phyloP scores from a whole-genome alignment of 37 sponge, comb jelly and placozoan genomes.

The Hormiphora californensis region DNA sequence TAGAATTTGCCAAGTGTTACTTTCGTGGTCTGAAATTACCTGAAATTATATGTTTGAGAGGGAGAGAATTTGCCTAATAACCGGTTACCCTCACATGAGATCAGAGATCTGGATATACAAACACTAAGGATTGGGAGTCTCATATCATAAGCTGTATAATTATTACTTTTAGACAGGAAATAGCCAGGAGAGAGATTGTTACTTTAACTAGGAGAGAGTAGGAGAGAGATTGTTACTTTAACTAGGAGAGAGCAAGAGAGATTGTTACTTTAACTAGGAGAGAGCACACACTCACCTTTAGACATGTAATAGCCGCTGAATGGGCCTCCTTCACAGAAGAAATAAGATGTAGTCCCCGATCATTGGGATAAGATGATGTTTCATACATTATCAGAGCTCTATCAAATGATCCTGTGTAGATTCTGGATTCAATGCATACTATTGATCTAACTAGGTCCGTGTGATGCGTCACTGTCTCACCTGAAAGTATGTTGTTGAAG shows the following conservation, averaged over 20 bases:
- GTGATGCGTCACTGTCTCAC: constrained; percentile 49
- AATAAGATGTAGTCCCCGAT: background rate
- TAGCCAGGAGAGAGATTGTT: too few species aligned
- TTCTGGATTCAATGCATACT: constrained; percentile 29
- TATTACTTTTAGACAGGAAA: too few species aligned
- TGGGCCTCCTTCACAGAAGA: constrained; percentile 9
- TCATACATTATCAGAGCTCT: constrained; percentile 33
- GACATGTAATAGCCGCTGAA: constrained; percentile 45
- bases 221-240: too few species aligned
- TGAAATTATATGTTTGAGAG: too few species aligned
- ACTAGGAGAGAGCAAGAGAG: too few species aligned
- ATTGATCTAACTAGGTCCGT: constrained; percentile 39
- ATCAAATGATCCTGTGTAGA: constrained; percentile 39
- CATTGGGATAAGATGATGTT: constrained; percentile 48
- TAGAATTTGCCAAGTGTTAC: constrained; percentile 43
- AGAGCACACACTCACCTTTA: constrained; percentile 14
- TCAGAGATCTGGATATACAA: too few species aligned
- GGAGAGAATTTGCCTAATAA: too few species aligned
- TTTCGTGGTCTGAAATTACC: constrained; percentile 29
- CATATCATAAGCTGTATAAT: too few species aligned
- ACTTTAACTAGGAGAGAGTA: too few species aligned
- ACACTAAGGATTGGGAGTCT: too few species aligned
- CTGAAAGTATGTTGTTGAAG: constrained; percentile 4
- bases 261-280: too few species aligned
- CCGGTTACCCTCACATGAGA: too few species aligned